Evolutionary conservation across 2,888 invertebrate species (phyloP).

Genomic region (Lathronympha strigana): DNA sequence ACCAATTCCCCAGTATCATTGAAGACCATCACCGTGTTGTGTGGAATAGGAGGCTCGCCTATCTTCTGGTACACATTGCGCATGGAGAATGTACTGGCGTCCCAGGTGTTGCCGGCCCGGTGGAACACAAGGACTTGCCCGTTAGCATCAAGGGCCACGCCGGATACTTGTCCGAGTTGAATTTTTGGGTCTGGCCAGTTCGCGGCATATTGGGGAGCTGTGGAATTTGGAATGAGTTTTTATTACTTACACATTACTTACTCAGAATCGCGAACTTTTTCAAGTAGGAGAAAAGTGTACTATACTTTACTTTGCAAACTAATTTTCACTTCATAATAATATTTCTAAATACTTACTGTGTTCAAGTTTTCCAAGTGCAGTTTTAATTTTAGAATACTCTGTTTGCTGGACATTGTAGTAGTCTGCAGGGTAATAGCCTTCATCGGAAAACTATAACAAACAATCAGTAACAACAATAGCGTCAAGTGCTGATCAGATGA

Average conservation of each 20-base stretch:
- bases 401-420: conserved; percentile 54
- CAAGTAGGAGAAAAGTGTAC: too few species aligned
- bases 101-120: conserved; percentile 88
- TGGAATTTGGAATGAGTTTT: not conserved
- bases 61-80: conserved; percentile 83
- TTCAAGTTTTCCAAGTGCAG: conserved; percentile 63
- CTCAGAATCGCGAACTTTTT: not conserved
- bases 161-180: conserved; percentile 90
- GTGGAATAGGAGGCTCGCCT: conserved; percentile 84
- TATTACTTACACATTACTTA: not conserved
- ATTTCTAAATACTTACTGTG: conserved; percentile 56
- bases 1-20: conserved; percentile 85
- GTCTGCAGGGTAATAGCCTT: conserved; percentile 60
- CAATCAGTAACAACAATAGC: not conserved
- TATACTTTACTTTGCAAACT: too few species aligned
- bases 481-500: too few species aligned
- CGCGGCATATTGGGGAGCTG: conserved; percentile 82
- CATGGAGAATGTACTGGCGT: conserved; percentile 81
- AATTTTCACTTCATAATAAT: too few species aligned
- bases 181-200: conserved; percentile 83
- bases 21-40: conserved; percentile 86
- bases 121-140: conserved; percentile 93
- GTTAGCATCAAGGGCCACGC: conserved; percentile 89
- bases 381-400: conserved; percentile 56
- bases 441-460: conserved; percentile 59